Conservation (phyloP, 2,797 vertebrate species). For the Babyrousa celebensis region DNA sequence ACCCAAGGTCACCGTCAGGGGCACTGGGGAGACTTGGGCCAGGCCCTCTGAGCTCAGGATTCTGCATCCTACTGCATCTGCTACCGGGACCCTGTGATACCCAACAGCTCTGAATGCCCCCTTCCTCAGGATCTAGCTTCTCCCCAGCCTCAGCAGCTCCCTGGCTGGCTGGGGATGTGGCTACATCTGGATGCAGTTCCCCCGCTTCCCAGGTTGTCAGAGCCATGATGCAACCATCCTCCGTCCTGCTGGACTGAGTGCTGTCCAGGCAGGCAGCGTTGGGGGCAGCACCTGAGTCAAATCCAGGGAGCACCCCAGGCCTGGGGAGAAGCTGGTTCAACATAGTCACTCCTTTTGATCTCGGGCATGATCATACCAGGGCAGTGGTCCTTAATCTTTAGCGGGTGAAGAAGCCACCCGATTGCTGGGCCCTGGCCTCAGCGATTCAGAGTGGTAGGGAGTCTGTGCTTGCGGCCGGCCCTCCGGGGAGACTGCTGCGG, state of each 20-base stretch:
- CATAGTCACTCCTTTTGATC: not conserved
- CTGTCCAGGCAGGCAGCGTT: not conserved
- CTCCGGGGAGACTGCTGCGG: too few relatives aligned
- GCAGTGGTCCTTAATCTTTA: not conserved
- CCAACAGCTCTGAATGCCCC: not conserved
- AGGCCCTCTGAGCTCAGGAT: not conserved
- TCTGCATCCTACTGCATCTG: not conserved
- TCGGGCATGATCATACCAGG: not conserved
- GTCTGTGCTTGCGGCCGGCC: fast-evolving
- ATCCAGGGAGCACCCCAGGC: not conserved
- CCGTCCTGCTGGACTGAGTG: too few relatives aligned
- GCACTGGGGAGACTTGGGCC: not conserved
- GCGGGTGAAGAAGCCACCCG: not conserved
- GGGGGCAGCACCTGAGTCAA: not conserved
- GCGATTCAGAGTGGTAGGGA: not conserved
- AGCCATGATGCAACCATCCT: fast-evolving
- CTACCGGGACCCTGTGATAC: not conserved
- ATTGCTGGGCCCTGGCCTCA: not conserved
- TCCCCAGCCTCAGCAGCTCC: not conserved
- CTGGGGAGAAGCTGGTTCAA: not conserved
- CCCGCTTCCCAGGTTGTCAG: not conserved
- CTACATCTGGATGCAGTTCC: fast-evolving
- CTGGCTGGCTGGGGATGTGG: not conserved
- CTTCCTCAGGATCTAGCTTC: not conserved
- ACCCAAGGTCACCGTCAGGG: not conserved